Conservation (phyloP, 1,140 invertebrate species). For the Drosophila sproati region DNA sequence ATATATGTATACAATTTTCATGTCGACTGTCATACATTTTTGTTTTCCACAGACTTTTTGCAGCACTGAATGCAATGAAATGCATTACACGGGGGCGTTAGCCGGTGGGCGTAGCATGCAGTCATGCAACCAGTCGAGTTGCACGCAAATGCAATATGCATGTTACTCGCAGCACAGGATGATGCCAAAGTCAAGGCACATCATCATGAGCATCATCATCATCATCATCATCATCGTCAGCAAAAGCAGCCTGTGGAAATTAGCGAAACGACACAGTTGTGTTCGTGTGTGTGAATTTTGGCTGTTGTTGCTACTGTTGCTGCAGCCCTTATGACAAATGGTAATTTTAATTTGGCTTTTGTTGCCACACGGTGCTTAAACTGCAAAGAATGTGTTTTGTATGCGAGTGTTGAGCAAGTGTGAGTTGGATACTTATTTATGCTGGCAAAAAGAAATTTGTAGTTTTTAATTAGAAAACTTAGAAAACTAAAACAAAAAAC, state of each 20-base stretch:
- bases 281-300: constrained; percentile 11
- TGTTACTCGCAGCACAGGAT: constrained; percentile 8
- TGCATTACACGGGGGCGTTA: constrained; percentile 16
- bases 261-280: constrained; percentile 52
- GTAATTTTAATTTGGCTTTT: constrained; percentile 80
- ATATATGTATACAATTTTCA: constrained; percentile 4
- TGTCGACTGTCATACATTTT: constrained; percentile 28
- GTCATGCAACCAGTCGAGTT: constrained; percentile 13
- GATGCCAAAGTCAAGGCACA: constrained; percentile 30
- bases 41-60: constrained; percentile 17
- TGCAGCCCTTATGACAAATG: constrained; percentile 71
- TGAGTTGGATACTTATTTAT: constrained; percentile 58
- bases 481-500: neutral
- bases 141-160: constrained; percentile 40
- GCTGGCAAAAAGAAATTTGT: constrained; percentile 70
- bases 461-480: constrained; percentile 81
- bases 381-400: constrained; percentile 16
- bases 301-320: constrained; percentile 34
- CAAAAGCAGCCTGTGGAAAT: constrained; percentile 56
- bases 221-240: constrained; percentile 8
- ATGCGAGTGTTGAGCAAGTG: constrained; percentile 5
- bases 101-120: constrained; percentile 34
- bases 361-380: constrained; percentile 49
- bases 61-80: neutral
- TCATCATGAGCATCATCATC: constrained; percentile 24